Conservation (phyloP, 1,140 invertebrate genomes). For the Danaus plexippus region DNA sequence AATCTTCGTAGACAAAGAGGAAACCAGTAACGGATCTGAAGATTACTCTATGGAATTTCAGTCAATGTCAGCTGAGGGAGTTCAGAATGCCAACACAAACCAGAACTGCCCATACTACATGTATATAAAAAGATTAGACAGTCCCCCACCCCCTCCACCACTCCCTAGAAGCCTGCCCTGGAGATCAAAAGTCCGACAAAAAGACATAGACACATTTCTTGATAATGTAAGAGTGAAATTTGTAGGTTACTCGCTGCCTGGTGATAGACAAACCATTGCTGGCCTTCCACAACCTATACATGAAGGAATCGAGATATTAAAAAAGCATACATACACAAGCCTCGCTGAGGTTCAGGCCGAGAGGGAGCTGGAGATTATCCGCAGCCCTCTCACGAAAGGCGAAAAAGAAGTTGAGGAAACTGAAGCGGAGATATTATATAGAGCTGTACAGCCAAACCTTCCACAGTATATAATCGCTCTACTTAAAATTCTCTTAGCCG, state of each 20-base stretch:
- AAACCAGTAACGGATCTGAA: slow-evolving; percentile 69
- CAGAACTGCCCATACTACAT: slow-evolving; percentile 58
- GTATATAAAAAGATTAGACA: slow-evolving; percentile 64
- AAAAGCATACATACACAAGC: slow-evolving; percentile 89
- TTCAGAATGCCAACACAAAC: slow-evolving; percentile 44
- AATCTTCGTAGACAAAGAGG: slow-evolving; percentile 80
- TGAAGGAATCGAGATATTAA: slow-evolving; percentile 92
- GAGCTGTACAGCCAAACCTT: slow-evolving; percentile 92
- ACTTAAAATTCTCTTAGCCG: slow-evolving; percentile 96
- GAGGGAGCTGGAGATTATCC: slow-evolving; percentile 86
- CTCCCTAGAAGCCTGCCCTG: slow-evolving; percentile 85
- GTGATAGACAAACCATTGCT: slow-evolving; percentile 88
- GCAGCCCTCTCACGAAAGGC: slow-evolving; percentile 83
- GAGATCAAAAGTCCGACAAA: slow-evolving; percentile 96
- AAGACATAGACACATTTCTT: slow-evolving; percentile 92
- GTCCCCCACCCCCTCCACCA: slow-evolving; percentile 70
- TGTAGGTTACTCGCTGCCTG: slow-evolving; percentile 91
- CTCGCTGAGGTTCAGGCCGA: slow-evolving; percentile 87
- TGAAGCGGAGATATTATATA: slow-evolving; percentile 90
- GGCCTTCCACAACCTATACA: slow-evolving; percentile 96
- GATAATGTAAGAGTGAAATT: slow-evolving; percentile 95
- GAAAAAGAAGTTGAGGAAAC: slow-evolving; percentile 83
- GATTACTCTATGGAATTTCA: slow-evolving; percentile 67
- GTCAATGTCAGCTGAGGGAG: slow-evolving; percentile 46
- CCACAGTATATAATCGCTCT: slow-evolving; percentile 98